These are phyloP conservation scores for Eilema depressum DNA, from an alignment of 2,888 invertebrate genomes.

Conservation along the genomic window DNA sequence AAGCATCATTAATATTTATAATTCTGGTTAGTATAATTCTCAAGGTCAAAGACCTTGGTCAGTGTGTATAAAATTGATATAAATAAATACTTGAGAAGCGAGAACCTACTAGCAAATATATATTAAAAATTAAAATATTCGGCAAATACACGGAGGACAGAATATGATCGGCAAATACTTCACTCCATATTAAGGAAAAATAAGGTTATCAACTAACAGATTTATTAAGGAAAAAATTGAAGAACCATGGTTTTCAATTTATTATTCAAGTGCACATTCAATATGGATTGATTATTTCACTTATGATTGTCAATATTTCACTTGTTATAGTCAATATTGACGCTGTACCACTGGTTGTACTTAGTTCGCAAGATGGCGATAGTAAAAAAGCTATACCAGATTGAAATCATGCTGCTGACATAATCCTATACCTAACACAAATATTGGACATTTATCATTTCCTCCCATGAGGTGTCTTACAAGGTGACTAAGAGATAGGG, in stretches of 20 bases:
- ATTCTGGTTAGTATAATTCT: background rate
- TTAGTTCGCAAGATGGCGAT: background rate
- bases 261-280: background rate
- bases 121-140: background rate
- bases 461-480: too few species aligned
- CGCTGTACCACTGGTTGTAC: too few species aligned
- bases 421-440: too few species aligned
- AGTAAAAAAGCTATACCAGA: too few species aligned
- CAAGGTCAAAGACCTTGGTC: background rate
- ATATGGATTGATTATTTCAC: background rate
- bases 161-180: background rate
- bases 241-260: background rate
- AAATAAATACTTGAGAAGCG: background rate
- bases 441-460: too few species aligned
- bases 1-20: slow-evolving; percentile 1
- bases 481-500: too few species aligned
- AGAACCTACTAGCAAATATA: background rate
- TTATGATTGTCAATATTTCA: background rate
- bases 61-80: background rate
- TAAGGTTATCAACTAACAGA: background rate
- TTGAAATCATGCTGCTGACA: too few species aligned
- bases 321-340: background rate
- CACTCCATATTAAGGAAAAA: background rate
- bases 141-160: too few species aligned
- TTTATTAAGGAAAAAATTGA: background rate